phyloP scores from a whole-genome alignment of 2,113 vertebrate genomes.

The Loxodonta africana region DNA sequence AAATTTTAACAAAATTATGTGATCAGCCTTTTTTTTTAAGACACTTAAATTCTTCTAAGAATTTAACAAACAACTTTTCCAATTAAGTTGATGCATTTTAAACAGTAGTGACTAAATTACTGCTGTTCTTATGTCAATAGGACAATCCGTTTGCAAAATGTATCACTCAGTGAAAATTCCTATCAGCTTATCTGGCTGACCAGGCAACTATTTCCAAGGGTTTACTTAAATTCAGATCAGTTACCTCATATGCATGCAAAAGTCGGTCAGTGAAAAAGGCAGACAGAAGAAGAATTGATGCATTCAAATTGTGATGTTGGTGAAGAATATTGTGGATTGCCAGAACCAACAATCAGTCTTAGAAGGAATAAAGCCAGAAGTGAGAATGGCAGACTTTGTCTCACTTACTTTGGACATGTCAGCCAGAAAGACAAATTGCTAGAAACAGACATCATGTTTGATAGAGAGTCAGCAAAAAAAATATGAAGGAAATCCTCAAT shows the following conservation, averaged over 20 bases:
- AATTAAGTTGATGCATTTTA: neutral
- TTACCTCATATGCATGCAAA: neutral
- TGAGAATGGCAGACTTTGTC: too few species aligned
- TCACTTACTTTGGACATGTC: too few species aligned
- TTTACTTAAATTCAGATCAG: slow-evolving; percentile 8
- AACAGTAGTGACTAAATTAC: neutral
- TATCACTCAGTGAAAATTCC: neutral
- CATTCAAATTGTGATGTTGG: neutral
- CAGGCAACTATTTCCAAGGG: neutral
- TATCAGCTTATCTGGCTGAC: neutral
- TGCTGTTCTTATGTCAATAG: neutral
- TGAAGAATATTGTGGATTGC: neutral
- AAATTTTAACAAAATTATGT: neutral
- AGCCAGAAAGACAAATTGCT: too few species aligned
- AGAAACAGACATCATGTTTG: too few species aligned
- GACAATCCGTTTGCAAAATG: neutral
- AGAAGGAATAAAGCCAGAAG: too few species aligned
- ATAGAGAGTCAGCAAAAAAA: too few species aligned
- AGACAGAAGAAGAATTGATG: neutral
- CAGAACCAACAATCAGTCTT: neutral
- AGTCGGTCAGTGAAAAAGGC: neutral
- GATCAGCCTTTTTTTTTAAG: neutral
- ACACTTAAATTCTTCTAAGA: neutral
- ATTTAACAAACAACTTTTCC: slow-evolving; percentile 16
- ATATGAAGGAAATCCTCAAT: too few species aligned